phyloP scores from a whole-genome alignment of 2,888 invertebrate genomes.

The Craniophora ligustri region DNA sequence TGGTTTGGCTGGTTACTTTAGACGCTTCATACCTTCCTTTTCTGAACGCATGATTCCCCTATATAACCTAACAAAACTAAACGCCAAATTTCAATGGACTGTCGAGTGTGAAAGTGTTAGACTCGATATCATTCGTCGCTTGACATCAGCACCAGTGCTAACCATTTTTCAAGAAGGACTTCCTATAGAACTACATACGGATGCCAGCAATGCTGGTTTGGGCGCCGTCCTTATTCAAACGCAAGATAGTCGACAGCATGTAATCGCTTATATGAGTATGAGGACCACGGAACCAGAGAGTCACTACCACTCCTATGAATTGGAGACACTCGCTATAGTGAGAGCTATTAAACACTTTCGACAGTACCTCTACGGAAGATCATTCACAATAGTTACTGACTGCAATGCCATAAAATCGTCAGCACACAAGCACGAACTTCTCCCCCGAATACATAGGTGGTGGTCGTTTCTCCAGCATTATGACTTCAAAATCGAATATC shows the following conservation, averaged over 20 bases:
- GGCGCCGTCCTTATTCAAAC: background rate
- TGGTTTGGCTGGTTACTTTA: conserved; percentile 11
- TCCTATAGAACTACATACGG: conserved; percentile 3
- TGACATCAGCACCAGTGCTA: conserved; percentile 6
- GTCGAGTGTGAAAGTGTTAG: background rate
- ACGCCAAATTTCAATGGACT: conserved; percentile 5
- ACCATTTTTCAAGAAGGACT: conserved; percentile 10
- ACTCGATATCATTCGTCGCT: background rate
- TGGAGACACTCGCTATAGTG: conserved; percentile 26
- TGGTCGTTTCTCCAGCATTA: conserved; percentile 8
- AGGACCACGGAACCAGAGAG: conserved; percentile 12
- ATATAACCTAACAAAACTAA: conserved; percentile 1
- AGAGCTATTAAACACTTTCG: conserved; percentile 56
- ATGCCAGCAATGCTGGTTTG: conserved; percentile 7
- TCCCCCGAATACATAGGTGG: conserved; percentile 12
- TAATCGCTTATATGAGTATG: conserved; percentile 10
- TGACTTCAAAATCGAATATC: conserved; percentile 7
- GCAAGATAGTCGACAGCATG: conserved; percentile 5
- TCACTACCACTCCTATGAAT: conserved; percentile 19
- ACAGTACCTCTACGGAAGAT: conserved; percentile 33
- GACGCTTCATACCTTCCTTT: conserved; percentile 7
- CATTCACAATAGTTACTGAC: conserved; percentile 6
- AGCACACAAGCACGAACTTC: background rate
- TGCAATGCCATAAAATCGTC: conserved; percentile 11
- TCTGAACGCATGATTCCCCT: conserved; percentile 4